These are phyloP conservation scores for Drosophila mulleri DNA, from an alignment of 2,888 invertebrate genomes.

Conservation along the genomic window DNA sequence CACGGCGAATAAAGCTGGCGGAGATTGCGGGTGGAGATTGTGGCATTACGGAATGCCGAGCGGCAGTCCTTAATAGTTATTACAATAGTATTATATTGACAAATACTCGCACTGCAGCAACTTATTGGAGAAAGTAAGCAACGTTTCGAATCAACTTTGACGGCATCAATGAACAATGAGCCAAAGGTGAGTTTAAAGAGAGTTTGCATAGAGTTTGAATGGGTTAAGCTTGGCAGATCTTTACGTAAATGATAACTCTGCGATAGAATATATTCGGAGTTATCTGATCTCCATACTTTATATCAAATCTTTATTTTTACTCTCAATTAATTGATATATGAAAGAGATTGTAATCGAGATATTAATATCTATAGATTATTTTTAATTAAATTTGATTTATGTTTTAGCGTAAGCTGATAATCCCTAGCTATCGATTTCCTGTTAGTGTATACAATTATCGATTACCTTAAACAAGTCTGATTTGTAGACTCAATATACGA, in stretches of 20 bases:
- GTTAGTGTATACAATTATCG: background rate
- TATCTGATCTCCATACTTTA: too few species aligned
- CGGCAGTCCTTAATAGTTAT: constrained; percentile 6
- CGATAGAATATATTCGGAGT: background rate
- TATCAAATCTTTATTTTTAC: too few species aligned
- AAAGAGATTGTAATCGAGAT: background rate
- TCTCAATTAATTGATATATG: background rate
- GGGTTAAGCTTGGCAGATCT: too few species aligned
- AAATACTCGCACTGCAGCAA: background rate
- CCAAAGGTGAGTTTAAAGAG: background rate
- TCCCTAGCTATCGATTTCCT: too few species aligned
- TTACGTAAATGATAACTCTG: background rate
- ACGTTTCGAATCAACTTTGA: background rate
- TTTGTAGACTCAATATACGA: background rate
- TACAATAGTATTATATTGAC: background rate
- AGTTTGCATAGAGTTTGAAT: background rate
- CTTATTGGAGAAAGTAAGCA: background rate
- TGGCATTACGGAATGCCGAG: background rate
- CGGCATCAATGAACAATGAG: background rate
- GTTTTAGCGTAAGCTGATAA: too few species aligned
- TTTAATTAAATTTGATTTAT: background rate
- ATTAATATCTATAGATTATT: background rate
- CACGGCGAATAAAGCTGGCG: constrained; percentile 18
- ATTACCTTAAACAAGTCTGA: background rate
- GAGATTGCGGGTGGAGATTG: constrained; percentile 17